Evolutionary conservation across 2,797 vertebrate species (phyloP).

Genomic region (Centroberyx gerrardi): DNA sequence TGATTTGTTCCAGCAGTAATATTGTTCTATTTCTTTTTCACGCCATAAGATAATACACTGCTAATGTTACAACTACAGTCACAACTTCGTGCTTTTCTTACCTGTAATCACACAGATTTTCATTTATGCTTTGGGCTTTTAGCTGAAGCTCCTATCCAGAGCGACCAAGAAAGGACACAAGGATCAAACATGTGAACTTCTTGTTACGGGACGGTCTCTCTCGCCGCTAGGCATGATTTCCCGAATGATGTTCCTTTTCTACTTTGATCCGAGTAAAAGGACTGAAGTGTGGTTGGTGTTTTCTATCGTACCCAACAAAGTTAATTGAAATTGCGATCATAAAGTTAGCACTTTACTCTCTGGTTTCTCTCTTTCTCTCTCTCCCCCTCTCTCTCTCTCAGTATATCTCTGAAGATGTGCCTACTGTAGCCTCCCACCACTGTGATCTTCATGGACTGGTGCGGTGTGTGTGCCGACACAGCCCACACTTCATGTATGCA

Average conservation of each 20-base stretch:
- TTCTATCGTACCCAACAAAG: background rate
- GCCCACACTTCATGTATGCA: slow-evolving; percentile 25
- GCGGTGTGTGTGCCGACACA: background rate
- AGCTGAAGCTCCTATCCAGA: too few species aligned
- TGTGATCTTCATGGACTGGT: slow-evolving; percentile 1
- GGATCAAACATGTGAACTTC: too few species aligned
- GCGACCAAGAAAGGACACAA: too few species aligned
- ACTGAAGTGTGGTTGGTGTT: slow-evolving; percentile 1
- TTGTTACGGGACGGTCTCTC: too few species aligned
- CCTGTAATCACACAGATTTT: too few species aligned
- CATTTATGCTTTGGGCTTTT: too few species aligned
- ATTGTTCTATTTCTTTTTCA: background rate
- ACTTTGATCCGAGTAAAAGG: background rate
- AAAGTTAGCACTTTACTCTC: slow-evolving; percentile 19
- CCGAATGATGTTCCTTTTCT: too few species aligned
- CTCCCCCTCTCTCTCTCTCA: too few species aligned
- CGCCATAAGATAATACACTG: background rate
- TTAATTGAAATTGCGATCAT: background rate
- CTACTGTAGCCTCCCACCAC: slow-evolving; percentile 35
- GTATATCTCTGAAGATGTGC: slow-evolving; percentile 43
- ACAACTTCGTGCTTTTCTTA: background rate
- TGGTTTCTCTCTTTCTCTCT: background rate
- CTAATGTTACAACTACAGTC: background rate
- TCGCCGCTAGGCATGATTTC: too few species aligned
- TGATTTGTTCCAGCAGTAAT: background rate